A percentile compares a stretch with the other conserved stretches of the same genome.
Evolutionary conservation across 1,140 invertebrate species (phyloP).

Genomic region (Drosophila littoralis): DNA sequence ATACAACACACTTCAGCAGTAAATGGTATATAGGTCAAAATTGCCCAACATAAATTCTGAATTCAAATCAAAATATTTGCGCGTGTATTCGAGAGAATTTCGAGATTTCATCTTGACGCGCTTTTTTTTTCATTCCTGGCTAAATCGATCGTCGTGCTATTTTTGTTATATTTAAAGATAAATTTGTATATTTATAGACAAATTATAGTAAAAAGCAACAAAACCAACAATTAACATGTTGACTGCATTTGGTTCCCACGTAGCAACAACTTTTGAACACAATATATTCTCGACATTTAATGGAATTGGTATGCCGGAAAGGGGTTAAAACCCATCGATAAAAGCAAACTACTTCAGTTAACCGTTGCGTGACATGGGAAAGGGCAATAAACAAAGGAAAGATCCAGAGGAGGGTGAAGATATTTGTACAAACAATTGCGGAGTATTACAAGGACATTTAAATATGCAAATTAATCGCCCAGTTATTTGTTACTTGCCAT

Average conservation of each 20-base stretch:
- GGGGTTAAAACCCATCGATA: conserved; percentile 20
- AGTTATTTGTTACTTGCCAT: not conserved
- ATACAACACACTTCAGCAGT: no score
- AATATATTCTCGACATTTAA: conserved; percentile 24
- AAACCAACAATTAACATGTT: conserved; percentile 15
- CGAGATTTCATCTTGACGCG: no score
- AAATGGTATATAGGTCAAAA: no score
- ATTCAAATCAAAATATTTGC: no score
- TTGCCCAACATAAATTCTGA: no score
- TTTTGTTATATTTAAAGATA: no score
- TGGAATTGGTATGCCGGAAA: conserved; percentile 1
- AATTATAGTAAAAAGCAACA: not conserved
- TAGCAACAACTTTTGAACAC: conserved; percentile 6
- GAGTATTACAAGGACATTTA: conserved; percentile 2
- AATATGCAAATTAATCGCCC: conserved; percentile 8
- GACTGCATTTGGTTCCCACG: conserved; percentile 12
- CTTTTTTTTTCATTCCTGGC: no score
- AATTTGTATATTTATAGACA: no score
- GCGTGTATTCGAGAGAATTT: no score
- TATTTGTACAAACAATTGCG: not conserved
- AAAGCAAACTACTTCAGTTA: conserved; percentile 28
- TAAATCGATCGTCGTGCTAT: no score
- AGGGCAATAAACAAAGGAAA: not conserved
- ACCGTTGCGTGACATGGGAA: conserved; percentile 28
- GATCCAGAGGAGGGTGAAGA: no score